Base-by-base conservation (phyloP, 1,140 invertebrate genomes). In the Glomeris maerens region DNA sequence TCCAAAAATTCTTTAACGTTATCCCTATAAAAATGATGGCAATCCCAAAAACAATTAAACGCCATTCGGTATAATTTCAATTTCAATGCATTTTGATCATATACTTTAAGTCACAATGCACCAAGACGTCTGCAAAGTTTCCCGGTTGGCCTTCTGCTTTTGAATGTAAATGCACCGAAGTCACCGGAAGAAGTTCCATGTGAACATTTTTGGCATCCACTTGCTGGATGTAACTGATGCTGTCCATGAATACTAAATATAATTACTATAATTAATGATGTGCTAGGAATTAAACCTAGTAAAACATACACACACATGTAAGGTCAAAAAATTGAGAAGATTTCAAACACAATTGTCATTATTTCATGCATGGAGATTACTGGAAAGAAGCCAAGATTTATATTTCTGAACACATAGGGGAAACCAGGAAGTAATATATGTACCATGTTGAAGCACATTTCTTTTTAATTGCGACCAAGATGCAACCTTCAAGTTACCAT, bases 101-200 rank as follows among this genome's bases (percentile, higher is more conserved):
- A 66, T 68, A 76, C 76, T 66, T 72, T 57, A 74, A 70, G 59
- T 74, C 71, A 31, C 62, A 62, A 57, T 77, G 74, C 45, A 77
- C 70, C 13, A 78, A 76, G 23, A 79, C 61, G 57, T 79, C 77
- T 14, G 73, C 70, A 58, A 71, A 78, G 59, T 75, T 77, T 52
- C 76, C 74, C 4, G 73, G 66, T 54, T 69, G 62, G 13, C 64
- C 61, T 2, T 66, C 61, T 49, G 73, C 72, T 59, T 71, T 72
- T 21, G 68, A 64, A 59, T 79, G 77, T 1, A 63, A 63, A 59
- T 75, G 75, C 3, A 78, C 66, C 3, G 76, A 68, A 13, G 73
- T 73, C 2, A 76, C 70, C 7, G 72, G 70, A 27, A 78, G 62
- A 23, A 78, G 56, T 57, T 74, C 71, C 5, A 70, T 59, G 46